A percentile compares a stretch with the other conserved stretches of the same genome.
These are phyloP conservation scores for Pinctada fucata DNA, from an alignment of 2,888 invertebrate genomes.

Conservation along the genomic window DNA sequence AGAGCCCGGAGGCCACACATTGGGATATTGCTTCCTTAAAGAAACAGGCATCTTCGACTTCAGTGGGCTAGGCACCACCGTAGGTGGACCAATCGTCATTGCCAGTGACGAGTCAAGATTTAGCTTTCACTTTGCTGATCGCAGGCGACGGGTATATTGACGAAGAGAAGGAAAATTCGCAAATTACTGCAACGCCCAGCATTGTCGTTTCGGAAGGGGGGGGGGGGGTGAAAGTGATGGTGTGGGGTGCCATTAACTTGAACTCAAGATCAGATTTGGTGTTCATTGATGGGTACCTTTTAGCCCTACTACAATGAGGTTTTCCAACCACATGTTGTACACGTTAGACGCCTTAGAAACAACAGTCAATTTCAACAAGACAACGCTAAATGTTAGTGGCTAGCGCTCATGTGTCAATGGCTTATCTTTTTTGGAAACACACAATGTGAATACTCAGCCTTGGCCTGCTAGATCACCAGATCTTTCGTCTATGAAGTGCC, in stretches of 20 bases:
- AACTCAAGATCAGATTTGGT: too few relatives aligned
- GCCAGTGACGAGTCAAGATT: background rate
- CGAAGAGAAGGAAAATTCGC: background rate
- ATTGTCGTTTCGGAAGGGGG: background rate
- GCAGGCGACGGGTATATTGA: background rate
- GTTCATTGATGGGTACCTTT: too few relatives aligned
- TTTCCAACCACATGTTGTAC: too few relatives aligned
- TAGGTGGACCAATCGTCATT: background rate
- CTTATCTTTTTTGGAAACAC: background rate
- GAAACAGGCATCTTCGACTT: conserved; percentile 21
- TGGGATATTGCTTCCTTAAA: conserved; percentile 7
- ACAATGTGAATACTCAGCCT: background rate
- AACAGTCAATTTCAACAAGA: background rate
- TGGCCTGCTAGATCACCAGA: background rate
- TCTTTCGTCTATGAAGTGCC: background rate
- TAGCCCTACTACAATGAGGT: too few relatives aligned
- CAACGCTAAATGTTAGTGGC: background rate
- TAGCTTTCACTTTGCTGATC: background rate
- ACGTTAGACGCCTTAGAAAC: too few relatives aligned
- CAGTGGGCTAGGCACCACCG: background rate
- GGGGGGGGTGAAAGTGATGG: too few relatives aligned
- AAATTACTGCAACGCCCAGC: background rate
- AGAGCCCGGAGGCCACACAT: conserved; percentile 18
- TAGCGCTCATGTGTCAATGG: background rate
- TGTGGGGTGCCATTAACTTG: too few relatives aligned